Evolutionary conservation across 2,113 vertebrate species (phyloP).

Genomic region (Harpagus bidentatus): DNA sequence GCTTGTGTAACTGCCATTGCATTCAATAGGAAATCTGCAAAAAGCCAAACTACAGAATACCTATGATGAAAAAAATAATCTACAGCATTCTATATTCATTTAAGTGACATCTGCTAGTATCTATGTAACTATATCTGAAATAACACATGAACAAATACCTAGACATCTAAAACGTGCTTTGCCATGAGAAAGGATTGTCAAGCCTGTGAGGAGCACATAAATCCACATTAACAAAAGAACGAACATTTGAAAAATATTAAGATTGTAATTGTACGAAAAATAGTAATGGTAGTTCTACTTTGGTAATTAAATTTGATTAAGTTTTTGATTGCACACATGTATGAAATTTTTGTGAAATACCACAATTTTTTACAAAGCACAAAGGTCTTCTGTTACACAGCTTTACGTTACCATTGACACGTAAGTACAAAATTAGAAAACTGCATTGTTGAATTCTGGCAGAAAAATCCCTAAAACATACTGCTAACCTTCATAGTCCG

Average conservation of each 20-base stretch:
- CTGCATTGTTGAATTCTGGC: not conserved
- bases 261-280: not conserved
- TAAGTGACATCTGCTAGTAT: not conserved
- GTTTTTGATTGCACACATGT: not conserved
- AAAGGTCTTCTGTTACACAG: not conserved
- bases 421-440: not conserved
- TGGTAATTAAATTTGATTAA: not conserved
- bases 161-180: not conserved
- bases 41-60: not conserved
- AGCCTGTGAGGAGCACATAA: not conserved
- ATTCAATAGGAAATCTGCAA: not conserved
- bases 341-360: not conserved
- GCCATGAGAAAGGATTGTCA: not conserved
- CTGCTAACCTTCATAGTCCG: not conserved
- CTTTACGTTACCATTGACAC: not conserved
- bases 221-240: not conserved
- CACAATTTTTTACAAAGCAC: not conserved
- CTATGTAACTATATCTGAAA: not conserved
- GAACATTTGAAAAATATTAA: not conserved
- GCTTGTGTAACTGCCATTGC: not conserved
- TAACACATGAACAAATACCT: not conserved
- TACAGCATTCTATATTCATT: not conserved
- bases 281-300: not conserved
- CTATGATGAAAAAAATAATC: not conserved
- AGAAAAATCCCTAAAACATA: not conserved